Evolutionary conservation across 2,888 invertebrate species (phyloP), one percentile per base, ranked within the genome.

Genomic region (Cryptocheilus praepositus): DNA sequence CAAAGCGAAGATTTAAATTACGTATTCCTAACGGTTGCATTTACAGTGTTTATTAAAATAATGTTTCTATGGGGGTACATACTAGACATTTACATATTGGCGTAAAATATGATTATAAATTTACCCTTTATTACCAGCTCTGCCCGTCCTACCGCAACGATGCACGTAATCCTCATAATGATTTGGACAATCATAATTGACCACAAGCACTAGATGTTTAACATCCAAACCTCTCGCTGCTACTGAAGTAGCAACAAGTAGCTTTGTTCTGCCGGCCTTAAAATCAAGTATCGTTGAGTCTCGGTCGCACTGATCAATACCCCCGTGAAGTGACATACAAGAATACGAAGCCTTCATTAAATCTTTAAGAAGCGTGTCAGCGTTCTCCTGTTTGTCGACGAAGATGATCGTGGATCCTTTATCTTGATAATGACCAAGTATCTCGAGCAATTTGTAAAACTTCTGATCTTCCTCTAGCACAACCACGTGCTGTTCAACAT

Each of bases 131-230:
- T 98, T 98, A 0, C 99, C 99, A 0, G 96, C 96, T 19, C 96
- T 92, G 0, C 96, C 96, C 0, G 96, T 96, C 65, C 96, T 91
- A 0, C 96, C 98, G 89, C 98, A 98, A 86, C 99, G 93, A 89
- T 99, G 99, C 19, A 99, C 99, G 89, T 99, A 99, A 89, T 99
- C 99, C 89, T 99, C 99, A 86, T 99, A 99, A 89, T 99, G 99
- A 89, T 99, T 99, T 0, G 99, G 99, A 84, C 98, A 98, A 89
- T 99, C 99, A 89, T 98, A 99, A 90, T 99, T 99, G 15, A 99
- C 95, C 1, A 99, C 99, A 36, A 99, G 90, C 83, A 98, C 98
- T 61, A 99, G 92, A 82, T 99, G 97, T 87, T 99, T 99, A 0
- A 99, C 99, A 88, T 99, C 99, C n/a, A 99, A 90, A 0, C 99